Conservation (phyloP, 2,113 vertebrate genomes). For the Leptocoma aspasia region DNA sequence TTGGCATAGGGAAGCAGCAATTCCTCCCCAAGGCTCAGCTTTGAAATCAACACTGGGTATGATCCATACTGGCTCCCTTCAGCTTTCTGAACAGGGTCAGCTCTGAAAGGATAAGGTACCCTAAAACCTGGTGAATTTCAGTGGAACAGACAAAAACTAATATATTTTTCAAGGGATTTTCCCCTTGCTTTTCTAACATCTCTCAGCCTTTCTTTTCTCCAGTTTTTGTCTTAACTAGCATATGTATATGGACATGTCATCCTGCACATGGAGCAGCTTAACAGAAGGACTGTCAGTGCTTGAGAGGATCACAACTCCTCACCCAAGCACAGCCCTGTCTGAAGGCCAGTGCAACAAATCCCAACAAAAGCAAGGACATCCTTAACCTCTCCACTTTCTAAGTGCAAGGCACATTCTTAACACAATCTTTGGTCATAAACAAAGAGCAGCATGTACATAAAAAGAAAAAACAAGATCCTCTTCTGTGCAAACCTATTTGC, state of each 20-base stretch:
- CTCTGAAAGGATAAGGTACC: background rate
- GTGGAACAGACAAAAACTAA: background rate
- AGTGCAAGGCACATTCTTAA: background rate
- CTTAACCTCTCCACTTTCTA: background rate
- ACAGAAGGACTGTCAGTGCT: background rate
- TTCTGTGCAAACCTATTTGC: background rate
- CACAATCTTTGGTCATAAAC: background rate
- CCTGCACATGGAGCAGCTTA: background rate
- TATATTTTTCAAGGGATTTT: background rate
- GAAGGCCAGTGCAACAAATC: background rate
- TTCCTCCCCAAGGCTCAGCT: background rate
- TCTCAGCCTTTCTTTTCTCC: background rate
- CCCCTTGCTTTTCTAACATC: background rate
- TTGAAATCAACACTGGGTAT: background rate
- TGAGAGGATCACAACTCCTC: background rate
- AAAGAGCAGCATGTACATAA: background rate
- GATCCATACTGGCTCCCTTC: background rate
- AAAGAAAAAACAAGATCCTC: background rate
- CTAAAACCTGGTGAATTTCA: background rate
- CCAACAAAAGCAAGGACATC: background rate
- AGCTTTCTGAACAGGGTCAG: background rate
- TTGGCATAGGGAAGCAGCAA: background rate
- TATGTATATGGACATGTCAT: background rate
- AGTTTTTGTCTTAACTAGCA: background rate
- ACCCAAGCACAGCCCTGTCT: accelerated